Conservation (phyloP, 1,140 invertebrate species). For the Brachionus sp. region DNA sequence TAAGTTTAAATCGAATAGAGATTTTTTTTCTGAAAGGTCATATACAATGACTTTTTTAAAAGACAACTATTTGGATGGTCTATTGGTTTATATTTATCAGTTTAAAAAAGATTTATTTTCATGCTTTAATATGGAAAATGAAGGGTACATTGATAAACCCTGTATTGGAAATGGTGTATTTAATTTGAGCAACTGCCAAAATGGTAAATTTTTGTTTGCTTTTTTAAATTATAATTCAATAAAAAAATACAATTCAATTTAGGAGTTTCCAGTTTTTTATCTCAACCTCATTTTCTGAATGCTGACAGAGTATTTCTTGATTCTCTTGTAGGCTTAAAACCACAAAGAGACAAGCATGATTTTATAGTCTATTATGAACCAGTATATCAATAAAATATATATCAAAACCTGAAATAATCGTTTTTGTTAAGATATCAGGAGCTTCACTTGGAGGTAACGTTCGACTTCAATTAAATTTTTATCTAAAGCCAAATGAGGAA, state of each 20-base stretch:
- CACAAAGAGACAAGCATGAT: slow-evolving; percentile 10
- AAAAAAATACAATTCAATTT: no score
- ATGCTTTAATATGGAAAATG: neutral
- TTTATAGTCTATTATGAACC: slow-evolving; percentile 29
- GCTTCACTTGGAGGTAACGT: neutral
- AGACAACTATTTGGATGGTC: neutral
- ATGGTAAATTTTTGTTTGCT: neutral
- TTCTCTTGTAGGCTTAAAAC: neutral
- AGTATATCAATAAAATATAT: neutral
- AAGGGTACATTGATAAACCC: neutral
- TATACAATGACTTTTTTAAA: neutral
- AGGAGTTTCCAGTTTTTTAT: slow-evolving; percentile 31
- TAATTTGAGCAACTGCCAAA: slow-evolving; percentile 6
- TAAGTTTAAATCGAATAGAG: neutral
- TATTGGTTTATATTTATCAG: slow-evolving; percentile 23
- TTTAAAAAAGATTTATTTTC: neutral
- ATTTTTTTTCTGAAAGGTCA: neutral
- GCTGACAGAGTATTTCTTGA: neutral
- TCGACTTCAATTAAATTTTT: slow-evolving; percentile 38
- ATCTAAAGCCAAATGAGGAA: neutral
- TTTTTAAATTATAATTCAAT: no score
- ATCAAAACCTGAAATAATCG: neutral
- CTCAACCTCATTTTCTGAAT: slow-evolving; percentile 43
- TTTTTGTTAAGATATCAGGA: neutral
- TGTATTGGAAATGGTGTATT: slow-evolving; percentile 39